Conservation (phyloP, 2,113 vertebrate genomes). For the Pseudorectes ferrugineus region DNA sequence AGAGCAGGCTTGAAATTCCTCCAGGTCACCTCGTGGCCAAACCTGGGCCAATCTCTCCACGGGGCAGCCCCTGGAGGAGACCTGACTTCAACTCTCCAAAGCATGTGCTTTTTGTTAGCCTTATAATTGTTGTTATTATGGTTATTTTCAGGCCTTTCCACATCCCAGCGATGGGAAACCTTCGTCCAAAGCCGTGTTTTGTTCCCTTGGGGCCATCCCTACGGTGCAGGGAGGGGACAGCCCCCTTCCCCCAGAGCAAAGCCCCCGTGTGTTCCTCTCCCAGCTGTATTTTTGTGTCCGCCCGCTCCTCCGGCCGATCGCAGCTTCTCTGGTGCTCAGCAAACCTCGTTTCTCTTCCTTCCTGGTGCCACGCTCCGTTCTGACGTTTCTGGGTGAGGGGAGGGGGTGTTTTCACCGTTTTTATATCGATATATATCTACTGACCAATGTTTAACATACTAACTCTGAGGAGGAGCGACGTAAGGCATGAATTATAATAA, state of each 20-base stretch:
- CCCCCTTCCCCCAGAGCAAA: background rate
- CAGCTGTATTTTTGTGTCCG: background rate
- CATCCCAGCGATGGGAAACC: background rate
- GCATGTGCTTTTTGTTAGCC: background rate
- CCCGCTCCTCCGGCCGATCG: background rate
- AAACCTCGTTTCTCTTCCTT: background rate
- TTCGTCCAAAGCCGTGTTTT: background rate
- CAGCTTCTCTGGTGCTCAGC: conserved; percentile 43
- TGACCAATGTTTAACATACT: conserved; percentile 56
- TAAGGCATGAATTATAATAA: conserved; percentile 68
- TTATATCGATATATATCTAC: conserved; percentile 65
- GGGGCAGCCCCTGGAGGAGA: background rate
- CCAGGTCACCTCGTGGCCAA: background rate
- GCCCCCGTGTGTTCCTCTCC: background rate
- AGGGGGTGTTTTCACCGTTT: conserved; percentile 42
- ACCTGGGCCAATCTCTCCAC: background rate
- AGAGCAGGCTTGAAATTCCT: background rate
- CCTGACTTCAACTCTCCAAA: background rate
- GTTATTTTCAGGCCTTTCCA: background rate
- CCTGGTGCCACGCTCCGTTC: background rate
- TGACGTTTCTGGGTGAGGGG: background rate
- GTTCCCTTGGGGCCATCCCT: background rate
- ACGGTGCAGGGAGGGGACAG: background rate
- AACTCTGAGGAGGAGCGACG: conserved; percentile 52
- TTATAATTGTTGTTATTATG: background rate